Percentiles rank a stretch among this genome's conserved stretches.
phyloP scores from a whole-genome alignment of 1,140 invertebrate genomes.

The Penaeus japonicus region DNA sequence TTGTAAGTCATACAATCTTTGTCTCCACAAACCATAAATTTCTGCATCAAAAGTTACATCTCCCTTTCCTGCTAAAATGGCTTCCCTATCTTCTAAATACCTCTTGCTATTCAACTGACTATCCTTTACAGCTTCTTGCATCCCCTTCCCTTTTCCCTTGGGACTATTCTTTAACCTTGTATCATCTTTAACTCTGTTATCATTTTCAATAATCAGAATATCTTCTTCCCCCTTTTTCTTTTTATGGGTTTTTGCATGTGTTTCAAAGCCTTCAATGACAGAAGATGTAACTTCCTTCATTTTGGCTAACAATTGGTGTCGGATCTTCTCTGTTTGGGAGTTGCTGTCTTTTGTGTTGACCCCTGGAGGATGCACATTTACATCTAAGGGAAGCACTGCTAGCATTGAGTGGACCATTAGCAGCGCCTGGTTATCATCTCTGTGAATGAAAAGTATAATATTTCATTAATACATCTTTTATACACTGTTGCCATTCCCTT shows the following conservation, averaged over 20 bases:
- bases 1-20: slow-evolving; percentile 1
- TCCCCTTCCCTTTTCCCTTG: not conserved
- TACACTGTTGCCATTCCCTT: not conserved
- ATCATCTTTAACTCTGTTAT: not conserved
- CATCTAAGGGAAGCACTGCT: slow-evolving; percentile 22
- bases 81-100: slow-evolving; percentile 22
- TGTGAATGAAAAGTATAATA: not conserved
- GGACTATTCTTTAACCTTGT: not conserved
- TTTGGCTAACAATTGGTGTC: slow-evolving; percentile 11
- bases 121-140: not conserved
- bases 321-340: not conserved
- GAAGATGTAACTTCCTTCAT: slow-evolving; percentile 18
- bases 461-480: not conserved
- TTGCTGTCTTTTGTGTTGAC: not conserved
- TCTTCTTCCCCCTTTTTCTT: not conserved
- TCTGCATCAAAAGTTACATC: slow-evolving; percentile 28
- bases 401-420: slow-evolving; percentile 32
- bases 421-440: slow-evolving; percentile 24
- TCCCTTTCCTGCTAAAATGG: slow-evolving; percentile 13
- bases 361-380: not conserved
- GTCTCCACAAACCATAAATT: slow-evolving; percentile 23
- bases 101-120: not conserved
- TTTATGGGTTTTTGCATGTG: not conserved
- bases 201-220: not conserved
- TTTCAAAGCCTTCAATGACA: slow-evolving; percentile 3